Evolutionary conservation across 2,888 invertebrate species (phyloP).

Genomic region (Polydrusus pterygomalis): DNA sequence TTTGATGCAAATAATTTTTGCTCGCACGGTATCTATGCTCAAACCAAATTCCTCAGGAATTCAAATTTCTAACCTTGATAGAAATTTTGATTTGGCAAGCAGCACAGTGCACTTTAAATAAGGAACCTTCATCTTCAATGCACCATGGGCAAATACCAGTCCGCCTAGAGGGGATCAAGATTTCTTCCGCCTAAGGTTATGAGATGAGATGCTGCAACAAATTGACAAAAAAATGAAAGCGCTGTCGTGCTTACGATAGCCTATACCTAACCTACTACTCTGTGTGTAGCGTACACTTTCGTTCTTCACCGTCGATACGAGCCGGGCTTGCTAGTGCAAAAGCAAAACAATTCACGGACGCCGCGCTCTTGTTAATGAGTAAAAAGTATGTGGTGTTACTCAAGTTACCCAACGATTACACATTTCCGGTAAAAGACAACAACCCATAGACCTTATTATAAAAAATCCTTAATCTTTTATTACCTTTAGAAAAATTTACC

Average conservation of each 20-base stretch:
- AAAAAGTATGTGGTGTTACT: background rate
- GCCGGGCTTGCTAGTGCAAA: constrained; percentile 11
- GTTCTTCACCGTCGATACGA: constrained; percentile 22
- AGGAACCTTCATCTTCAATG: background rate
- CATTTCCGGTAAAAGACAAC: background rate
- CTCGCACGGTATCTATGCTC: no score
- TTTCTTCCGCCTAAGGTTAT: constrained; percentile 4
- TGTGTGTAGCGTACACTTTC: constrained; percentile 40
- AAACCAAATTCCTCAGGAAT: no score
- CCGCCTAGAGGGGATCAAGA: background rate
- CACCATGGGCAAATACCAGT: background rate
- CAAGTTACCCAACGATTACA: background rate
- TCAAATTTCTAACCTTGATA: no score
- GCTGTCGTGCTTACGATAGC: constrained; percentile 17
- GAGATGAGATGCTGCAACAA: constrained; percentile 26
- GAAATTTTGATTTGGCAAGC: no score
- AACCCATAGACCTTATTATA: background rate
- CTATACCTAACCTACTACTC: constrained; percentile 36
- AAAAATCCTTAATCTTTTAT: no score
- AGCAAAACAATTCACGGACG: constrained; percentile 36
- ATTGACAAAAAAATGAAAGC: constrained; percentile 44
- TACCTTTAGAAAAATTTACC: no score
- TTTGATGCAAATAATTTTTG: no score
- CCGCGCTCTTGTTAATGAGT: background rate
- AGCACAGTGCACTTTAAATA: background rate